Evolutionary conservation across 2,888 invertebrate genomes (phyloP).

Genomic region (Fragum whitleyi): DNA sequence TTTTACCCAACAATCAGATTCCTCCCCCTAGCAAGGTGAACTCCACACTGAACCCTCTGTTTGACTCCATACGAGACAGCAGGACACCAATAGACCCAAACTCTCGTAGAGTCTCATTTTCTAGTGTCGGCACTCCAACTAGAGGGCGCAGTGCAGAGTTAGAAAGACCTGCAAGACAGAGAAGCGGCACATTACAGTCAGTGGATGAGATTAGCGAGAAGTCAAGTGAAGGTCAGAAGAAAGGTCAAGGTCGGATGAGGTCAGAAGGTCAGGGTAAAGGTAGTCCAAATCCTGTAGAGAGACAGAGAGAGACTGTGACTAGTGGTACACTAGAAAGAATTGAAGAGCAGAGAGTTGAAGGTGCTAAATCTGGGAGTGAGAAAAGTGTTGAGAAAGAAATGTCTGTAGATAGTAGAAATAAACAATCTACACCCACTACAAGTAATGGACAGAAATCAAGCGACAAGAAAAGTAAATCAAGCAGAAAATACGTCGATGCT

Average conservation of each 20-base stretch:
- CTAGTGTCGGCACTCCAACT: slow-evolving; percentile 44
- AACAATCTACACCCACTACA: slow-evolving; percentile 49
- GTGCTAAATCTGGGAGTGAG: slow-evolving; percentile 1
- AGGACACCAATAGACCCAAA: slow-evolving; percentile 47
- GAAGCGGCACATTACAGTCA: slow-evolving; percentile 50
- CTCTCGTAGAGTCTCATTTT: slow-evolving; percentile 64
- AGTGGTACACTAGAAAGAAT: neutral
- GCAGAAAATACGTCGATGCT: slow-evolving; percentile 49
- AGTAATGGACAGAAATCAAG: slow-evolving; percentile 36
- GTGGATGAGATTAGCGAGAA: slow-evolving; percentile 44
- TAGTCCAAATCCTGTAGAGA: slow-evolving; percentile 1
- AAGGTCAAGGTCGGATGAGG: neutral
- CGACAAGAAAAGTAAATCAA: slow-evolving; percentile 23
- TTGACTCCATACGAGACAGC: slow-evolving; percentile 62
- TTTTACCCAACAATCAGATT: slow-evolving; percentile 80
- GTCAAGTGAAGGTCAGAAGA: slow-evolving; percentile 19
- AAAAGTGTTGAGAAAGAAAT: slow-evolving; percentile 15
- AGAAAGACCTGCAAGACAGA: slow-evolving; percentile 37
- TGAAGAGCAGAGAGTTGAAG: slow-evolving; percentile 9
- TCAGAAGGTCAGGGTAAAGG: slow-evolving; percentile 6
- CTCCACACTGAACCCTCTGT: slow-evolving; percentile 71
- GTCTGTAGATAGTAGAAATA: slow-evolving; percentile 16
- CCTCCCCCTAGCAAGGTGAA: slow-evolving; percentile 78
- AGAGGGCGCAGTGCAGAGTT: slow-evolving; percentile 45
- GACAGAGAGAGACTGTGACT: slow-evolving; percentile 14